phyloP scores from a whole-genome alignment of 2,113 vertebrate species.

The Papio anubis region DNA sequence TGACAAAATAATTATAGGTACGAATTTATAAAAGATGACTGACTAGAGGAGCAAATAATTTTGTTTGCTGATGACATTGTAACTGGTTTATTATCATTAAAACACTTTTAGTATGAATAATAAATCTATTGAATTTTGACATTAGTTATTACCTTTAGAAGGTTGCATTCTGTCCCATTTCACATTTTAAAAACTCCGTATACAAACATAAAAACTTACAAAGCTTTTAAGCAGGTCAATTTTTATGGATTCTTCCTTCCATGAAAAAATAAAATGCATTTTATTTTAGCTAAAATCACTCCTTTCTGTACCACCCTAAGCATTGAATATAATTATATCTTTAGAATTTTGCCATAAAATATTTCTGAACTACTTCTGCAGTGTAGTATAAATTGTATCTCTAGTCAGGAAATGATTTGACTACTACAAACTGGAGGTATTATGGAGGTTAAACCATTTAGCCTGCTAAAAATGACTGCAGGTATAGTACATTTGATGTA shows the following conservation, averaged over 20 bases:
- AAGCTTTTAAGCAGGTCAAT: background rate
- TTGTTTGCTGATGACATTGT: background rate
- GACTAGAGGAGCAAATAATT: background rate
- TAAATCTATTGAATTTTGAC: background rate
- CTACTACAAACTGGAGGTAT: background rate
- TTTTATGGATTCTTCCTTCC: background rate
- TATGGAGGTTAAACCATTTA: background rate
- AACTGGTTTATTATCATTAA: background rate
- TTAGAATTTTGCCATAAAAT: background rate
- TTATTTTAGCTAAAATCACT: background rate
- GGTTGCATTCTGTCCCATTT: background rate
- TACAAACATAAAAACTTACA: background rate
- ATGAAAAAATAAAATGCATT: background rate
- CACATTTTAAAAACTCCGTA: background rate
- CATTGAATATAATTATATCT: background rate
- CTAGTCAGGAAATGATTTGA: background rate
- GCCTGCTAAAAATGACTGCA: background rate
- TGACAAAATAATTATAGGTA: background rate
- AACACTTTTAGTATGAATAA: background rate
- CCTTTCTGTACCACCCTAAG: background rate
- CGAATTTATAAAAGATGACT: background rate
- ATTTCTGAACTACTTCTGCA: background rate
- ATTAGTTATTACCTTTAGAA: background rate
- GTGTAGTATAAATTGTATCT: background rate
- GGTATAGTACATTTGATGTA: background rate